These are phyloP conservation scores for Ranitomeya imitator DNA, from an alignment of 2,113 vertebrate genomes.

Conservation along the genomic window DNA sequence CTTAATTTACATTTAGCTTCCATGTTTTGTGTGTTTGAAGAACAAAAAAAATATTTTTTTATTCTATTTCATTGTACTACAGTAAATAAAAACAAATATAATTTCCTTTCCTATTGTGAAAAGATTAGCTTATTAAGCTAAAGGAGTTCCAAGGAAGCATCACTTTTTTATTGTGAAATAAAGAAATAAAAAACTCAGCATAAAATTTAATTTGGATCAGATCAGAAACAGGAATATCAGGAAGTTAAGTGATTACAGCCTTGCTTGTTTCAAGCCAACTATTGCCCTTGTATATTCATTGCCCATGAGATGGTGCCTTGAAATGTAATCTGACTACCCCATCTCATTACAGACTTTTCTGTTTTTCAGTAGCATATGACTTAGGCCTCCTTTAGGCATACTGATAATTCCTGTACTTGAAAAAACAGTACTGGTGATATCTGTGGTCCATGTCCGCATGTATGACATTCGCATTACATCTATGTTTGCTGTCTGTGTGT, in stretches of 20 bases:
- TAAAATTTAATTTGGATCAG: neutral
- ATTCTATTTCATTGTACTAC: neutral
- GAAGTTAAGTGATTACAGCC: slow-evolving; percentile 18
- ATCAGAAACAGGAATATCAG: slow-evolving; percentile 12
- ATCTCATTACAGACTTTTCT: neutral
- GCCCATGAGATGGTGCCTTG: neutral
- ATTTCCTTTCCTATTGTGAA: neutral
- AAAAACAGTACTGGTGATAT: too few species aligned
- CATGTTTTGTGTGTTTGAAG: neutral
- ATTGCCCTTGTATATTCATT: slow-evolving; percentile 27
- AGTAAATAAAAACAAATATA: slow-evolving; percentile 1
- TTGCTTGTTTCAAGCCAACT: slow-evolving; percentile 18
- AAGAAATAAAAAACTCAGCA: neutral
- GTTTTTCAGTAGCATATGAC: neutral
- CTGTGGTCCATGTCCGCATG: too few species aligned
- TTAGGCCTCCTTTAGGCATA: neutral
- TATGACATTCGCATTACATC: too few species aligned
- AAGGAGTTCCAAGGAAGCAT: neutral
- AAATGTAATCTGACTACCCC: slow-evolving; percentile 7
- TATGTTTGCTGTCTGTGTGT: too few species aligned
- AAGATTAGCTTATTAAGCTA: slow-evolving; percentile 3
- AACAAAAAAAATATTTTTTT: neutral
- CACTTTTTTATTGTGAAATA: neutral
- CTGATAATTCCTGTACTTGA: too few species aligned
- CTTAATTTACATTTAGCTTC: neutral